Conservation (phyloP, 2,113 vertebrate genomes). For the Prunella himalayana region DNA sequence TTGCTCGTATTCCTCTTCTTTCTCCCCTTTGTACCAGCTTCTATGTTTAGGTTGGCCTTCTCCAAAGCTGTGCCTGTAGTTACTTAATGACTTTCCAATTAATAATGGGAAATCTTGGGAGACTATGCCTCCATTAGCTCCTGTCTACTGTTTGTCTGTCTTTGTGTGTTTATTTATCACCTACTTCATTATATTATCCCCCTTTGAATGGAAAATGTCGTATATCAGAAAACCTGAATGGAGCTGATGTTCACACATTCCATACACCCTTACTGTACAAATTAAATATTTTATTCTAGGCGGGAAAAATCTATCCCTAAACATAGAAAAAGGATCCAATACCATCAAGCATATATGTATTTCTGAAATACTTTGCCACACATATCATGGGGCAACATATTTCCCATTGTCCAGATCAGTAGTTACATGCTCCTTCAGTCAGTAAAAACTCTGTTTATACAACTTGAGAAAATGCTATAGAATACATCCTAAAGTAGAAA, state of each 20-base stretch:
- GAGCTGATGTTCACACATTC: not conserved
- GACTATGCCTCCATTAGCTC: not conserved
- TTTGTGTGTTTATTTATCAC: not conserved
- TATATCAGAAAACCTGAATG: not conserved
- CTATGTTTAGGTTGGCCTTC: not conserved
- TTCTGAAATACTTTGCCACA: not conserved
- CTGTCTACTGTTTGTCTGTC: not conserved
- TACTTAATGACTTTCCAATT: not conserved
- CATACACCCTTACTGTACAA: not conserved
- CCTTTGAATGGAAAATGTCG: not conserved
- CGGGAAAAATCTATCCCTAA: not conserved
- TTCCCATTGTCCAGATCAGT: not conserved
- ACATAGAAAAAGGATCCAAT: not conserved
- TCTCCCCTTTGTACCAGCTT: not conserved
- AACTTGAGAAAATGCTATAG: not conserved
- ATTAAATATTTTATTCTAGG: not conserved
- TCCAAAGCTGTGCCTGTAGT: not conserved
- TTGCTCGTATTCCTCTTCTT: not conserved
- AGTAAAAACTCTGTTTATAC: not conserved
- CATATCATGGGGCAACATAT: not conserved
- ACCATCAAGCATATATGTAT: not conserved
- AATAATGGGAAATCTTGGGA: not conserved
- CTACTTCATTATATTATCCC: not conserved
- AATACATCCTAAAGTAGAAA: not conserved
- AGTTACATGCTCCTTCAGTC: not conserved